These are phyloP conservation scores for Nixonia krombeini DNA, from an alignment of 1,140 invertebrate species.

Conservation along the genomic window DNA sequence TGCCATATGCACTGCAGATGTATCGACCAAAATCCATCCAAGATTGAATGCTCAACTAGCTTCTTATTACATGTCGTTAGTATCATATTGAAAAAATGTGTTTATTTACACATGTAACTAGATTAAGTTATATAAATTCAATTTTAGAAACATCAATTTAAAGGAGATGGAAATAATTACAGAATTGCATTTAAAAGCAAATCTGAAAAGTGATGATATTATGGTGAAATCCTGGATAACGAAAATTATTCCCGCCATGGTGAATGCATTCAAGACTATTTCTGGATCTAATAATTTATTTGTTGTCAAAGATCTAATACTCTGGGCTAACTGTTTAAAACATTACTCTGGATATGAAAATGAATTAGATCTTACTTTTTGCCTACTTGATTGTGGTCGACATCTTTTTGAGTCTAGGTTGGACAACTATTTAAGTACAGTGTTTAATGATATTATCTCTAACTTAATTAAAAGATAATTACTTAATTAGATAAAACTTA, in stretches of 20 bases:
- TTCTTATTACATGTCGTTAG: conserved; percentile 57
- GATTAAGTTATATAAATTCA: not conserved
- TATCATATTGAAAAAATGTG: too few relatives aligned
- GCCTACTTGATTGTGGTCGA: conserved; percentile 56
- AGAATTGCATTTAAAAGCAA: conserved; percentile 56
- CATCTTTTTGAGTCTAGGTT: conserved; percentile 56
- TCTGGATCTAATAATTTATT: conserved; percentile 29
- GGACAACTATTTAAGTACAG: not conserved
- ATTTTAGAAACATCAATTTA: conserved; percentile 24
- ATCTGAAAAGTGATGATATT: conserved; percentile 42
- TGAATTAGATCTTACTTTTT: conserved; percentile 44
- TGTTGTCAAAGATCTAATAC: conserved; percentile 54
- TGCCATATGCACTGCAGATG: conserved; percentile 59
- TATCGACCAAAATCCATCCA: conserved; percentile 60
- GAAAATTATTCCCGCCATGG: conserved; percentile 49
- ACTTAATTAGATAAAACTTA: not conserved
- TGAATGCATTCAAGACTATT: conserved; percentile 45
- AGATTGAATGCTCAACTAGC: conserved; percentile 60
- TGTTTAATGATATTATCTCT: too few relatives aligned
- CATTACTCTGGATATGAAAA: conserved; percentile 58
- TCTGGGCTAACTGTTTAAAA: conserved; percentile 57
- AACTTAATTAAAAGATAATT: not conserved
- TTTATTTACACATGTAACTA: too few relatives aligned
- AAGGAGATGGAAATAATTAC: conserved; percentile 55
- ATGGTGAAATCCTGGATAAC: conserved; percentile 55